These are phyloP conservation scores for Coptotermes formosanus DNA, from an alignment of 1,140 invertebrate species.

Conservation along the genomic window DNA sequence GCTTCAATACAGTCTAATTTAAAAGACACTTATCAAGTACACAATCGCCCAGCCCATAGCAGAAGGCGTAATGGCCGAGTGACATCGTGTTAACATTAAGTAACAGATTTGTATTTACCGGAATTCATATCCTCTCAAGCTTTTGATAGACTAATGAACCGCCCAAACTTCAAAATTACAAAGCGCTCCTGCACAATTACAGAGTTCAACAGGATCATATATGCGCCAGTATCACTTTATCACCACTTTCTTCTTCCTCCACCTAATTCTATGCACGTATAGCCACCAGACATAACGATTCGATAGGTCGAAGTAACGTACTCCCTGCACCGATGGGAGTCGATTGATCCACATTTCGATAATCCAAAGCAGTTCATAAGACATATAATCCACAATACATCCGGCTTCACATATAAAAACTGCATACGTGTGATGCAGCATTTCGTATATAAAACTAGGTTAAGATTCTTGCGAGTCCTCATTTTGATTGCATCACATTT, in stretches of 20 bases:
- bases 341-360: no score
- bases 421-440: no score
- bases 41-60: constrained; percentile 29
- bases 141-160: background rate
- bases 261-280: background rate
- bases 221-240: background rate
- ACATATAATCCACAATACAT: no score
- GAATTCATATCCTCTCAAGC: background rate
- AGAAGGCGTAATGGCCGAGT: constrained; percentile 30
- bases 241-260: background rate
- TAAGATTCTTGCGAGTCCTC: no score
- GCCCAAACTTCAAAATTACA: background rate
- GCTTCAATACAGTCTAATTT: constrained; percentile 22
- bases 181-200: background rate
- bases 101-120: constrained; percentile 10
- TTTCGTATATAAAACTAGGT: no score
- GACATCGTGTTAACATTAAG: constrained; percentile 25
- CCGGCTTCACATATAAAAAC: no score
- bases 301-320: background rate
- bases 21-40: background rate
- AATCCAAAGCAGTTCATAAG: no score
- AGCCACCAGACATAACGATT: background rate
- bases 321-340: no score
- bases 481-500: no score
- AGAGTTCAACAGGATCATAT: background rate